Conservation (phyloP, 2,797 vertebrate species). For the Antennarius maculatus region DNA sequence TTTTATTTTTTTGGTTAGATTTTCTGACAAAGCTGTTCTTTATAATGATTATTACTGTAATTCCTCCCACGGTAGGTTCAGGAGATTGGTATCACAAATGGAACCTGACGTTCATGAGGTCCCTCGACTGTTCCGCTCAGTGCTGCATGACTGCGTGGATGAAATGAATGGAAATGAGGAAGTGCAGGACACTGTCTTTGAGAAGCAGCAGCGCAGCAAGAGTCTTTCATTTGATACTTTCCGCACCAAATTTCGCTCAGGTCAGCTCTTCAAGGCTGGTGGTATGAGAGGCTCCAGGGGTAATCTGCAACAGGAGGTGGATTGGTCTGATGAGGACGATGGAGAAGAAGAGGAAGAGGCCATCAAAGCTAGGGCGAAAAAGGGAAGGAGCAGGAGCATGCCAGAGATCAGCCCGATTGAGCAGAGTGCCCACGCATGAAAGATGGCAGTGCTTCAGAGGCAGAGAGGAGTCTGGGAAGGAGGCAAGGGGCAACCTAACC, state of each 20-base stretch:
- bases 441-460: background rate
- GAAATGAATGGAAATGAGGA: conserved; percentile 60
- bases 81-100: conserved; percentile 81
- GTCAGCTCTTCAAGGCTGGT: conserved; percentile 65
- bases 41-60: background rate
- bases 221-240: conserved; percentile 83
- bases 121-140: conserved; percentile 79
- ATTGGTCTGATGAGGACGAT: conserved; percentile 79
- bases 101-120: conserved; percentile 84
- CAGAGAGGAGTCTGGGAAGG: conserved; percentile 9
- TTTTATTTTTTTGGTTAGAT: background rate
- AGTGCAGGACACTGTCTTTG: conserved; percentile 30
- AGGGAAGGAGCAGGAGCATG: conserved; percentile 84
- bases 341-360: conserved; percentile 67
- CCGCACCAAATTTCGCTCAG: conserved; percentile 74
- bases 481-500: background rate
- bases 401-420: conserved; percentile 82
- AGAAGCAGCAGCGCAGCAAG: conserved; percentile 82
- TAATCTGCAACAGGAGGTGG: conserved; percentile 79
- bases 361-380: conserved; percentile 66
- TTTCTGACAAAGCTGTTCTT: background rate
- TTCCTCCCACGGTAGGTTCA: conserved; percentile 70
- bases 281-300: conserved; percentile 71
- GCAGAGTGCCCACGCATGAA: conserved; percentile 75
- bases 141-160: conserved; percentile 75